Evolutionary conservation across 2,797 vertebrate genomes (phyloP).

Genomic region (Crenuchus spilurus): DNA sequence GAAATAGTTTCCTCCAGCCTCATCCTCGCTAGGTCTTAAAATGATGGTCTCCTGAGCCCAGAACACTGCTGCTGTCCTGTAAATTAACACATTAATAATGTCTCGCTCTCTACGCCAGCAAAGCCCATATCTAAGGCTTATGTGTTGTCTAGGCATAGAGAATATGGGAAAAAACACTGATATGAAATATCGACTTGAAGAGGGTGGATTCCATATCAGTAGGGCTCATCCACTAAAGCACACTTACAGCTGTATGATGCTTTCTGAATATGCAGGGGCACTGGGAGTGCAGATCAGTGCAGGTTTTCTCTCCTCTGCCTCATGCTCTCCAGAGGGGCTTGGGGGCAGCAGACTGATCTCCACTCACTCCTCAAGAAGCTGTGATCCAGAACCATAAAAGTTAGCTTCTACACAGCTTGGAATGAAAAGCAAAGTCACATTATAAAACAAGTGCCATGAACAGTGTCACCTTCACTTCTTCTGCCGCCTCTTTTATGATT

Average conservation of each 20-base stretch:
- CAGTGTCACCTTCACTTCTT: constrained; percentile 48
- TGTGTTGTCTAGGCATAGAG: constrained; percentile 50
- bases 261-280: constrained; percentile 53
- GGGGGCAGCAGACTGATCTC: background rate
- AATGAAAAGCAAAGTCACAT: constrained; percentile 76
- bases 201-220: constrained; percentile 66
- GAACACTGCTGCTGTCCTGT: constrained; percentile 59
- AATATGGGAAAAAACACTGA: constrained; percentile 56
- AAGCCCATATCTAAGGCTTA: constrained; percentile 35
- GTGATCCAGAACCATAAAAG: constrained; percentile 50
- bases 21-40: constrained; percentile 64
- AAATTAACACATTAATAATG: constrained; percentile 65
- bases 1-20: constrained; percentile 69
- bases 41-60: constrained; percentile 62
- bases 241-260: constrained; percentile 60
- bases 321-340: constrained; percentile 60
- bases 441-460: constrained; percentile 63
- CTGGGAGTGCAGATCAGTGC: constrained; percentile 61
- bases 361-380: constrained; percentile 61
- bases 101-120: constrained; percentile 48
- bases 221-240: constrained; percentile 67
- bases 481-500: constrained; percentile 47
- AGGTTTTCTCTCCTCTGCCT: constrained; percentile 62
- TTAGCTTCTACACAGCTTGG: constrained; percentile 65
- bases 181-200: constrained; percentile 56